Evolutionary conservation across 2,113 vertebrate species (phyloP).

Genomic region (Takifugu flavidus): DNA sequence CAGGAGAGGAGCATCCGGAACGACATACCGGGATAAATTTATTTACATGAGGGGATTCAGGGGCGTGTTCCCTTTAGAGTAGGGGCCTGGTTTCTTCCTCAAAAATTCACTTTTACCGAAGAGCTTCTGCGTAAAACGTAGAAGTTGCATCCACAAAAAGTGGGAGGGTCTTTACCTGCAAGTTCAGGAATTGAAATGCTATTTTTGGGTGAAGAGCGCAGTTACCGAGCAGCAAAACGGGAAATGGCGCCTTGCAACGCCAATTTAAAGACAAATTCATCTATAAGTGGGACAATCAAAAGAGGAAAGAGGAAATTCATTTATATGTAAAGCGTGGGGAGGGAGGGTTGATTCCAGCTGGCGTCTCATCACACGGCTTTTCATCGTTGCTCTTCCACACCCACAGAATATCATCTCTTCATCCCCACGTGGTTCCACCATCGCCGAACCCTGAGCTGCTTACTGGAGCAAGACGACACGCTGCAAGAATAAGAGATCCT

Average conservation of each 20-base stretch:
- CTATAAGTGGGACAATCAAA: constrained; percentile 1
- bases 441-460: constrained; percentile 38
- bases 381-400: constrained; percentile 21
- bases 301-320: constrained; percentile 9
- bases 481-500: constrained; percentile 15
- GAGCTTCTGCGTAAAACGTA: no score
- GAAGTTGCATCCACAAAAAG: no score
- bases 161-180: no score
- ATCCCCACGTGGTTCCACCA: constrained; percentile 21
- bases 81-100: no score
- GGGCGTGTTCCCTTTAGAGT: neutral
- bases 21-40: neutral
- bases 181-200: no score
- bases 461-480: constrained; percentile 52
- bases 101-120: no score
- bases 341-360: constrained; percentile 29
- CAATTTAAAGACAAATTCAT: neutral
- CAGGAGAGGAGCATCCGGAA: constrained; percentile 14
- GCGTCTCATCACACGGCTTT: constrained; percentile 42
- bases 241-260: no score
- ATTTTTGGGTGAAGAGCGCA: no score
- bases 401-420: neutral
- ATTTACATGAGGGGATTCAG: constrained; percentile 1
- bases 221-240: no score
- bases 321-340: constrained; percentile 18